phyloP scores from a whole-genome alignment of 1,140 invertebrate genomes.

The Macrosteles quadrilineatus region DNA sequence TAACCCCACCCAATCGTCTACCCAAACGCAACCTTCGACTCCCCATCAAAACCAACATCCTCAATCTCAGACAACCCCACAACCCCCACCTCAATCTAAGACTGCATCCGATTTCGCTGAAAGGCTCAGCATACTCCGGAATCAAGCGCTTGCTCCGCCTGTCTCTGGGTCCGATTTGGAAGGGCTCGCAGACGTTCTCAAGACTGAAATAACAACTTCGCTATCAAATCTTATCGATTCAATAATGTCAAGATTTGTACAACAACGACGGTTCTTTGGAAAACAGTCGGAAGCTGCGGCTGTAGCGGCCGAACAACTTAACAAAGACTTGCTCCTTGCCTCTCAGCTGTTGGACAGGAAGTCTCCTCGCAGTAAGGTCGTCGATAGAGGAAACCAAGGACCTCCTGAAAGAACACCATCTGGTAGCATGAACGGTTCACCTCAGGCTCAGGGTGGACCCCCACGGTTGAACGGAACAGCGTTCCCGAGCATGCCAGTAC shows the following conservation, averaged over 20 bases:
- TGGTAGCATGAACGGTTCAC: constrained; percentile 44
- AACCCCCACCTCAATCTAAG: constrained; percentile 32
- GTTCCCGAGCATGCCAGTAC: constrained; percentile 44
- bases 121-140: constrained; percentile 64
- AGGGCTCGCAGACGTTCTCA: constrained; percentile 83
- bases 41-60: constrained; percentile 31
- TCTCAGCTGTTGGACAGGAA: constrained; percentile 80
- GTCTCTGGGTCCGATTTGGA: constrained; percentile 77
- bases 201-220: constrained; percentile 84
- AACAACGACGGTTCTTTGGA: constrained; percentile 71
- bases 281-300: constrained; percentile 76
- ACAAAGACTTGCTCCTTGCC: constrained; percentile 76
- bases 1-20: constrained; percentile 53
- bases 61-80: constrained; percentile 36
- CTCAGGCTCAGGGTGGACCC: constrained; percentile 31
- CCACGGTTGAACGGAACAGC: constrained; percentile 56
- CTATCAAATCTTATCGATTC: constrained; percentile 85
- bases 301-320: constrained; percentile 77
- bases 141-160: constrained; percentile 60
- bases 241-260: constrained; percentile 80
- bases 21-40: constrained; percentile 33
- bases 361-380: constrained; percentile 76
- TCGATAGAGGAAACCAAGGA: constrained; percentile 61
- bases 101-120: constrained; percentile 59
- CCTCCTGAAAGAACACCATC: constrained; percentile 46